Evolutionary conservation across 2,797 vertebrate species (phyloP).

Genomic region (Megaceryle alcyon): DNA sequence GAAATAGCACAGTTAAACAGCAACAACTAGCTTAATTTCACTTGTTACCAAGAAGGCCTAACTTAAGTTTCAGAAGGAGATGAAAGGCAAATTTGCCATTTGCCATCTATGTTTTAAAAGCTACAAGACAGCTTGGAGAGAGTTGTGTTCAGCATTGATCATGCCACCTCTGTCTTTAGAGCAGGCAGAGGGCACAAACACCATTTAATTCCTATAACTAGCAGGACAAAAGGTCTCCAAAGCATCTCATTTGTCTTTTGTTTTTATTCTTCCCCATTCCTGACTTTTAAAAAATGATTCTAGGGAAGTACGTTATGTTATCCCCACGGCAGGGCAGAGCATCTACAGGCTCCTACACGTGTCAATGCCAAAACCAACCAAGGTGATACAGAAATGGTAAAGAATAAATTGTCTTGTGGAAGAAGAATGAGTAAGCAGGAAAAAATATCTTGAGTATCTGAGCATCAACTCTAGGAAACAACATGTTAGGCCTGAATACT

Average conservation of each 20-base stretch:
- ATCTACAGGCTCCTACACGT: accelerated
- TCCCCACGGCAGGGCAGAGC: not conserved
- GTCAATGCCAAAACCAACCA: not conserved
- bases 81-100: slow-evolving; percentile 27
- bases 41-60: slow-evolving; percentile 40
- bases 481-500: not conserved
- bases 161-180: slow-evolving; percentile 32
- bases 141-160: not conserved
- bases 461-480: not conserved
- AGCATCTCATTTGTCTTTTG: slow-evolving; percentile 34
- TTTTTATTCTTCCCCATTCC: not conserved
- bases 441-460: not conserved
- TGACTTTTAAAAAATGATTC: slow-evolving; percentile 19
- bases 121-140: not conserved
- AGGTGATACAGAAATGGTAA: not conserved
- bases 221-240: slow-evolving; percentile 36
- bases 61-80: slow-evolving; percentile 28
- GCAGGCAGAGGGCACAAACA: not conserved
- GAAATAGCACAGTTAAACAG: slow-evolving; percentile 54
- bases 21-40: slow-evolving; percentile 67
- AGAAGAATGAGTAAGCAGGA: not conserved
- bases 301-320: not conserved
- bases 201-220: not conserved
- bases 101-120: slow-evolving; percentile 29
- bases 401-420: not conserved